Percentiles rank a stretch among this genome's conserved stretches.
These are phyloP conservation scores for Archegozetes longisetosus DNA, from an alignment of 1,140 invertebrate species.

Conservation along the genomic window DNA sequence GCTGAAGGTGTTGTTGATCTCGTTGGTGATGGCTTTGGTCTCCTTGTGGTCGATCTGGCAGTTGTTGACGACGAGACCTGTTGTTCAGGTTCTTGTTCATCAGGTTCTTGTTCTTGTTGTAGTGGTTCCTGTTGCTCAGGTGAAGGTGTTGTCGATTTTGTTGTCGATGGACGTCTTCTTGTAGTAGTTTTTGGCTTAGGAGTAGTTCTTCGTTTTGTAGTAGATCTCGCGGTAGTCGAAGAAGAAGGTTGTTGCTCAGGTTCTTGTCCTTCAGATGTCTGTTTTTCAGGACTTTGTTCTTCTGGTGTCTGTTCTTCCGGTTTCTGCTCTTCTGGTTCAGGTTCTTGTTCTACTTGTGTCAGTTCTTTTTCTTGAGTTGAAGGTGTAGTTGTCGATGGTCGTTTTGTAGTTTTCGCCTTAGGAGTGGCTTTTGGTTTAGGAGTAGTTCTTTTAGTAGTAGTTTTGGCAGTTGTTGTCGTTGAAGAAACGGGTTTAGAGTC, in stretches of 20 bases:
- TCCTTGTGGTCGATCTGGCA: not conserved
- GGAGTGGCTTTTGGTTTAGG: not conserved
- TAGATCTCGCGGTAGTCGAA: not conserved
- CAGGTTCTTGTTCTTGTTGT: not conserved
- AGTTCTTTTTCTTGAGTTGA: not conserved
- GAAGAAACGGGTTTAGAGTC: not conserved
- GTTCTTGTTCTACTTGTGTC: no score
- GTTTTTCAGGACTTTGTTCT: not conserved
- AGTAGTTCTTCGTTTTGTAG: no score
- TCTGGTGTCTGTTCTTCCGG: not conserved
- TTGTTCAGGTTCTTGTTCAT: slow-evolving; percentile 2
- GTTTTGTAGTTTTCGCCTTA: no score
- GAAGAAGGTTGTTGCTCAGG: not conserved
- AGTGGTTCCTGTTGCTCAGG: not conserved
- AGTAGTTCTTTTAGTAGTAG: not conserved
- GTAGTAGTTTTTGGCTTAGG: no score
- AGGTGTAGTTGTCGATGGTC: not conserved
- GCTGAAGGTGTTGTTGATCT: not conserved
- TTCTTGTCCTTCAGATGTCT: not conserved
- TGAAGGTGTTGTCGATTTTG: not conserved
- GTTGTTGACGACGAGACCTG: not conserved
- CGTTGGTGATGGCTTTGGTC: not conserved
- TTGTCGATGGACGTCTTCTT: not conserved
- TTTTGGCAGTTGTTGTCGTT: not conserved
- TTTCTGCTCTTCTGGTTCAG: not conserved